These are phyloP conservation scores for Hyalella azteca DNA, from an alignment of 2,888 invertebrate genomes.

Conservation along the genomic window DNA sequence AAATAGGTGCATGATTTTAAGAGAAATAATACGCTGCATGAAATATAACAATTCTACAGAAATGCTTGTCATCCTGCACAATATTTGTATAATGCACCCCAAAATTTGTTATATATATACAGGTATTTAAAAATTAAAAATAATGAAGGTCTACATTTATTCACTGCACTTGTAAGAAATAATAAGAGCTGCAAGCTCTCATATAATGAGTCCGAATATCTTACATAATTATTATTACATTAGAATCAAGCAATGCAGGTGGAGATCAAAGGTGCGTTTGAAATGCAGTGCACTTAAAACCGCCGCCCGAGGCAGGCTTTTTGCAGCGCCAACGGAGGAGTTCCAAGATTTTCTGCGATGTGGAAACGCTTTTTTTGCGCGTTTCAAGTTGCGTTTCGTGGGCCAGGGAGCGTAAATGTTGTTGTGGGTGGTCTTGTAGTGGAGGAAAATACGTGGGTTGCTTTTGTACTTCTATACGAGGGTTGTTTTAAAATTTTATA, in stretches of 20 bases:
- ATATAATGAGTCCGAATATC: no score
- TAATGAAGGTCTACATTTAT: no score
- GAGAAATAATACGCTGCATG: no score
- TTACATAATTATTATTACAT: no score
- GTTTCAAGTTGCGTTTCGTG: conserved; percentile 7
- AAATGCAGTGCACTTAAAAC: neutral
- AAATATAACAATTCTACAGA: no score
- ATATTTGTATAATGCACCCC: no score
- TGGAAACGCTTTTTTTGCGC: neutral
- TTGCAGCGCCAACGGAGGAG: neutral
- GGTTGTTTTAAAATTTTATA: neutral
- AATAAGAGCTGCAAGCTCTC: no score
- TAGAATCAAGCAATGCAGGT: neutral
- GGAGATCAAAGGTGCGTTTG: neutral
- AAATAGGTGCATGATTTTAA: no score
- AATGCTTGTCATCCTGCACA: no score
- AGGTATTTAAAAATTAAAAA: no score
- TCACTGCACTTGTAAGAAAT: no score
- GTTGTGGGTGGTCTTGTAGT: conserved; percentile 1
- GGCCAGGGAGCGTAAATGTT: neutral
- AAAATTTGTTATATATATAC: no score
- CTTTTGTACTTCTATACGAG: neutral
- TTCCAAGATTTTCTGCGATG: conserved; percentile 9
- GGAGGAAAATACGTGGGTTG: neutral
- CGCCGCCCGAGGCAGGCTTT: neutral